Conservation (phyloP, 2,113 vertebrate genomes). For the Cebus imitator region DNA sequence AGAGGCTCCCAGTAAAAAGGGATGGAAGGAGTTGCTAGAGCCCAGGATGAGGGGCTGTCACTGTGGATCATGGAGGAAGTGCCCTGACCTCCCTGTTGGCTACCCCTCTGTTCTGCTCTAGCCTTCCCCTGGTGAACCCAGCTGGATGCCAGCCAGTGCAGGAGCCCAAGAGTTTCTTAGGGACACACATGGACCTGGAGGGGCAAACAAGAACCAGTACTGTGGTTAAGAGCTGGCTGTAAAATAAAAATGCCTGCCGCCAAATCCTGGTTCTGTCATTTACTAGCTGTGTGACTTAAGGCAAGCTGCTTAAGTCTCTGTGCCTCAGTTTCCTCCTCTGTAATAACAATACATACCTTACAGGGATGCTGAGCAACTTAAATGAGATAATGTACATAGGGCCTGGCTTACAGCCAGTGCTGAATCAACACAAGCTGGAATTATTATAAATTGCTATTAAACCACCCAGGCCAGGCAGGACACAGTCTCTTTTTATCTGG, state of each 20-base stretch:
- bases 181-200: background rate
- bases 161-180: background rate
- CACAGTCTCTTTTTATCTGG: constrained; percentile 37
- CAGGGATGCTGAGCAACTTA: background rate
- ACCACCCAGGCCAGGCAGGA: constrained; percentile 15
- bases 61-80: background rate
- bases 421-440: background rate
- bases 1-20: background rate
- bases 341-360: background rate
- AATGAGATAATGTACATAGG: background rate
- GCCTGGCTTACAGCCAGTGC: background rate
- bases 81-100: too few species aligned
- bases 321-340: constrained; percentile 17
- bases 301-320: background rate
- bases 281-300: background rate
- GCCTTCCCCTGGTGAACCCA: background rate
- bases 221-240: background rate
- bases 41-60: background rate
- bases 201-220: background rate
- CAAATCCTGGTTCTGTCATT: background rate
- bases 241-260: background rate
- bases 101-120: background rate
- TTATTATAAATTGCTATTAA: constrained; percentile 28
- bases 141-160: background rate
- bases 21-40: background rate